A percentile compares a stretch with the other conserved stretches of the same genome.
phyloP scores from a whole-genome alignment of 2,113 vertebrate genomes.

The Neotoma lepida region DNA sequence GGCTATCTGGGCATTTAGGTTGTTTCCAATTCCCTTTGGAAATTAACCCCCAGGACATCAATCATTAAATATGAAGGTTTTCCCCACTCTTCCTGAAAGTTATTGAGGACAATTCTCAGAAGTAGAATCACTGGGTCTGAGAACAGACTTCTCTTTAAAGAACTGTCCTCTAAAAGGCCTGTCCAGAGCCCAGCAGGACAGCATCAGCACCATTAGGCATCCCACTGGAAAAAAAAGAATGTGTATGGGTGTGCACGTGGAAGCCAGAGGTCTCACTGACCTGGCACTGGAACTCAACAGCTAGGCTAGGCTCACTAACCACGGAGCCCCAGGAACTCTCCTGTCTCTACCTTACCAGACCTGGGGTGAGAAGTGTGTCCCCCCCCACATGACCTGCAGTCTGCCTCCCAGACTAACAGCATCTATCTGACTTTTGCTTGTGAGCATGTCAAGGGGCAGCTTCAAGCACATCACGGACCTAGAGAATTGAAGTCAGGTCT shows the following conservation, averaged over 20 bases:
- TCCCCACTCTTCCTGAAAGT: background rate
- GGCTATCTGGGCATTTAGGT: constrained; percentile 18
- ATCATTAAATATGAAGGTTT: background rate
- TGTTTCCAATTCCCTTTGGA: constrained; percentile 19
- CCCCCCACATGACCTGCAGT: background rate
- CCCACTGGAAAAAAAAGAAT: background rate
- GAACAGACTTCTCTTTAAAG: background rate
- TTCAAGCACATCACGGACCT: background rate
- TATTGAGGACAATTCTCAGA: constrained; percentile 28
- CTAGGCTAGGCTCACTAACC: background rate
- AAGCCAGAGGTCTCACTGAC: background rate
- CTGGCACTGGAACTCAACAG: background rate
- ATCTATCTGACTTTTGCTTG: background rate
- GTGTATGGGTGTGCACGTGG: background rate
- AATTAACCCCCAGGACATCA: background rate
- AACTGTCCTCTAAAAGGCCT: background rate
- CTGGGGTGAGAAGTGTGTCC: background rate
- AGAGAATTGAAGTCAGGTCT: background rate
- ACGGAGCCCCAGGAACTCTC: background rate
- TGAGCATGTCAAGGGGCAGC: background rate
- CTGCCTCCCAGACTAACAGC: background rate
- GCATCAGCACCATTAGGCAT: accelerated
- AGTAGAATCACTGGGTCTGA: background rate
- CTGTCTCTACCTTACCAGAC: background rate
- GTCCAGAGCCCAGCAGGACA: background rate